Base-by-base conservation (phyloP, 2,113 vertebrate genomes). In the Tragelaphus buxtoni region DNA sequence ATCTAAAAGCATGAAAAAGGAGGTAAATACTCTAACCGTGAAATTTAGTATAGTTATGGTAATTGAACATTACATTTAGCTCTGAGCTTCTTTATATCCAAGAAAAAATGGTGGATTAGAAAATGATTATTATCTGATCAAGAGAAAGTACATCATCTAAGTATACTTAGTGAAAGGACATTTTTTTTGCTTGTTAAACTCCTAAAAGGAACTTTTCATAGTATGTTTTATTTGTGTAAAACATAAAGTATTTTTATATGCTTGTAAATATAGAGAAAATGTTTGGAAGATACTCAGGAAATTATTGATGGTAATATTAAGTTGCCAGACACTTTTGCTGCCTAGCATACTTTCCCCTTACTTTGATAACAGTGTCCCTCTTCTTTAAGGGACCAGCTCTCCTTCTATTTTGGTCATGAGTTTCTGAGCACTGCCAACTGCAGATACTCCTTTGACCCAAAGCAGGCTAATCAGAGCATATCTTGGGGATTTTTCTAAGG, bases 21-120 rank as follows among this genome's bases (percentile, higher is more conserved):
- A 92, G 72, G 74, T 85, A 95, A 86, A 93, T 89, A 47, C 9
- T 94, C 49, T 93, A 88, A 79, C 61, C 10, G 20, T 82, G 77
- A 94, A 35, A 85, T 92, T 94, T 94, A 81, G 92, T 74, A 45
- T n/a, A 82, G 76, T 88, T 94, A 58, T 22, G 30, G 26, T 94
- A 87, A 86, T 58, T 74, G 53, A 92, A 84, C 32, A 77, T 95
- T 91, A 87, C 91, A 95, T 95, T 94, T 88, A 96, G 14, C 20
- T 51, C 61, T 81, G 60, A 91, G n/a, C n/a, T 96, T 88, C 82
- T 74, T 56, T 55, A 80, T 17, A 92, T 69, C 76, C 61, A 82
- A 72, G 47, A 96, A 97, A 80, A 79, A 94, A 83, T 49, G 49
- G 6, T 55, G 30, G 30, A 51, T 84, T 92, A 92, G 92, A 98